Conservation (phyloP, 1,140 invertebrate species). For the Cataglyphis hispanica region DNA sequence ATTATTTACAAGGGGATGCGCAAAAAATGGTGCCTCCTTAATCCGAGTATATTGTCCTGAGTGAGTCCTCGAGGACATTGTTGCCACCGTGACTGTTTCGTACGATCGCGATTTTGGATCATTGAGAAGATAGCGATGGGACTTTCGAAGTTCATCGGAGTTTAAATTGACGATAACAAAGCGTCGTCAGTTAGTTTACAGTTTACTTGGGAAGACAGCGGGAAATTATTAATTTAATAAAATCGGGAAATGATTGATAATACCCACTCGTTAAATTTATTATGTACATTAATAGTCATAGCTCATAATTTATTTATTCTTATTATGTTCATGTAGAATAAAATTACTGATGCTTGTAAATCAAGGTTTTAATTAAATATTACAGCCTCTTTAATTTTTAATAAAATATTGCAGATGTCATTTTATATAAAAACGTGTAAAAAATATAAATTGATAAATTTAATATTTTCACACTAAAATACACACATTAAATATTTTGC, state of each 20-base stretch:
- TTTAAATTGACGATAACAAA: slow-evolving; percentile 24
- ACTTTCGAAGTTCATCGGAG: background rate
- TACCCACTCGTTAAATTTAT: background rate
- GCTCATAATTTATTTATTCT: background rate
- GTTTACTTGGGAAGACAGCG: background rate
- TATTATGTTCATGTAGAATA: background rate
- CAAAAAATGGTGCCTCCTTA: slow-evolving; percentile 60
- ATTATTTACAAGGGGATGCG: slow-evolving; percentile 82
- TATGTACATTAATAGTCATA: background rate
- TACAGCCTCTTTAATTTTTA: background rate
- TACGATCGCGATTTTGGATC: slow-evolving; percentile 13
- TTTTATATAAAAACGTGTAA: background rate
- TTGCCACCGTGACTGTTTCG: slow-evolving; percentile 15
- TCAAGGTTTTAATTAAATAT: slow-evolving; percentile 21
- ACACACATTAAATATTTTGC: slow-evolving; percentile 5
- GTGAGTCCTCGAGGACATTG: slow-evolving; percentile 61
- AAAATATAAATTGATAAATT: slow-evolving; percentile 12
- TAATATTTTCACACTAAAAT: background rate
- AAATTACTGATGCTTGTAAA: background rate
- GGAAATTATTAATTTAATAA: slow-evolving; percentile 25
- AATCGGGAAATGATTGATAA: background rate
- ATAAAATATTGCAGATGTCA: slow-evolving; percentile 1
- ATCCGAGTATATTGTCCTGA: slow-evolving; percentile 69
- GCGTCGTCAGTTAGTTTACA: background rate
- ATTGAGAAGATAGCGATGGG: background rate